A percentile compares a stretch with the other conserved stretches of the same genome.
Conservation (phyloP, 2,888 invertebrate genomes). For the Dryobota labecula region DNA sequence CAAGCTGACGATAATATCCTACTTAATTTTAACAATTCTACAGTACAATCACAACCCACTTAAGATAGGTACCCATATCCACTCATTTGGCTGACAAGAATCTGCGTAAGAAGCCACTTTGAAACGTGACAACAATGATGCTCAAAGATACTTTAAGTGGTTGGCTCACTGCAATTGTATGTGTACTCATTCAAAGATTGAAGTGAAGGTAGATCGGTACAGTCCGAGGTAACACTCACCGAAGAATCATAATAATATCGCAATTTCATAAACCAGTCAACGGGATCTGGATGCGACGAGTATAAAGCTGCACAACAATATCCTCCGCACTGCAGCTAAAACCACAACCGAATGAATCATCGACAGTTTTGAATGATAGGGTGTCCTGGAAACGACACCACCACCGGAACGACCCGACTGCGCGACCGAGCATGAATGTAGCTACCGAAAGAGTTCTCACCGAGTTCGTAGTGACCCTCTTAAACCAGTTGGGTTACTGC, state of each 20-base stretch:
- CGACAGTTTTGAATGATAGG: constrained; percentile 69
- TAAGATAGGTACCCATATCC: constrained; percentile 32
- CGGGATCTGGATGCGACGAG: constrained; percentile 50
- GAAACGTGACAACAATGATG: constrained; percentile 45
- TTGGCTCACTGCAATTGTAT: constrained; percentile 42
- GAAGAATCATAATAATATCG: constrained; percentile 87
- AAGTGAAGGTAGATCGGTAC: constrained; percentile 21
- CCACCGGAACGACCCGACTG: constrained; percentile 74
- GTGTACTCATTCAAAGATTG: constrained; percentile 17
- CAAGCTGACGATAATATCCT: constrained; percentile 27
- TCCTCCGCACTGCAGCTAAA: constrained; percentile 70
- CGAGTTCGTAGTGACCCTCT: constrained; percentile 66
- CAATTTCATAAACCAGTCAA: constrained; percentile 82
- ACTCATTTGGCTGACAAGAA: constrained; percentile 30
- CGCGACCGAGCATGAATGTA: constrained; percentile 75
- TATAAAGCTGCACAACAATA: constrained; percentile 61
- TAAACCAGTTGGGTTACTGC: constrained; percentile 80
- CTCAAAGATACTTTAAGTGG: constrained; percentile 25
- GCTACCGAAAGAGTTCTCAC: constrained; percentile 59
- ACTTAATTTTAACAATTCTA: constrained; percentile 27
- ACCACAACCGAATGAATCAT: constrained; percentile 74
- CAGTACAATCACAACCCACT: constrained; percentile 17
- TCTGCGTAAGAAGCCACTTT: constrained; percentile 33
- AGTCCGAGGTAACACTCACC: constrained; percentile 75
- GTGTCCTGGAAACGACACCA: constrained; percentile 80